Conservation (phyloP, 2,113 vertebrate genomes). For the Bombycilla garrulus region DNA sequence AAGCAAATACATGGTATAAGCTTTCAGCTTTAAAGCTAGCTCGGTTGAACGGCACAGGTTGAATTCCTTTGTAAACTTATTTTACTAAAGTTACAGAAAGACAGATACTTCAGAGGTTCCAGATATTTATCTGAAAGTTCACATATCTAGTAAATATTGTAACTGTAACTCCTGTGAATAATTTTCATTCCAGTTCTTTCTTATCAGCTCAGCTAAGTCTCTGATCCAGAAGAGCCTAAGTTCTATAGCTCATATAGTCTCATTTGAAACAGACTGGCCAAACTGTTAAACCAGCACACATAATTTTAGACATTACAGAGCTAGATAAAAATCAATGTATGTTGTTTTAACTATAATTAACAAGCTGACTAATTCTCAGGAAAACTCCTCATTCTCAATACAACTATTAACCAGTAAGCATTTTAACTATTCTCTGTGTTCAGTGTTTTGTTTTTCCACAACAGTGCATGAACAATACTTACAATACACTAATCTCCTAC, state of each 20-base stretch:
- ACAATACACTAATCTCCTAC: neutral
- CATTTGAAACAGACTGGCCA: neutral
- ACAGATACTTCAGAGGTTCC: neutral
- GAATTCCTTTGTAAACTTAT: neutral
- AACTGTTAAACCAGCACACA: neutral
- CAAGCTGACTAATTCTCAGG: neutral
- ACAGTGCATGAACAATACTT: neutral
- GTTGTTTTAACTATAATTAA: neutral
- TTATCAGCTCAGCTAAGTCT: neutral
- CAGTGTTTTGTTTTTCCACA: neutral
- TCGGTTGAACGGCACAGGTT: neutral
- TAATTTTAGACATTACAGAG: neutral
- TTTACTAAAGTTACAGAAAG: neutral
- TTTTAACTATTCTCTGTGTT: neutral
- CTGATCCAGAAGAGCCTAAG: neutral
- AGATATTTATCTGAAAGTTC: neutral
- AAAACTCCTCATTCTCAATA: neutral
- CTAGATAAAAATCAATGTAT: neutral
- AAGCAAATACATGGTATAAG: neutral
- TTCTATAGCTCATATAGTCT: neutral
- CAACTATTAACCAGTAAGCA: neutral
- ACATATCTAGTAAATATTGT: neutral
- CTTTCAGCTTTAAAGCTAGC: neutral
- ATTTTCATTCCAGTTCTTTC: neutral
- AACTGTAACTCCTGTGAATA: neutral